These are phyloP conservation scores for Dolichomitus sp. DNA, from an alignment of 2,888 invertebrate species.

Conservation along the genomic window DNA sequence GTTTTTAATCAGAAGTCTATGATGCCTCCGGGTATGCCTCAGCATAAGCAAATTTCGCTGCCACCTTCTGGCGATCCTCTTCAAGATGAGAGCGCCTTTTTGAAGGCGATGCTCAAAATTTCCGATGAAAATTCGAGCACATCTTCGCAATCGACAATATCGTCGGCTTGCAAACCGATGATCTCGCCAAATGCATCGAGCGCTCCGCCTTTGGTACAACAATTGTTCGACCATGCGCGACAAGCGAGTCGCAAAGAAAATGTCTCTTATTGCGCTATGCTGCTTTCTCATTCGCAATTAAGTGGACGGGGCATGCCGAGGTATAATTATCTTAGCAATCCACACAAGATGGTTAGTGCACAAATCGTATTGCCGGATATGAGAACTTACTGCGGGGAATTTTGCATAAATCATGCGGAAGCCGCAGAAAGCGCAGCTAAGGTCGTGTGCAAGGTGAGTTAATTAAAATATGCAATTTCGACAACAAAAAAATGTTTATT, in stretches of 20 bases:
- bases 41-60: slow-evolving; percentile 36
- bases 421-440: slow-evolving; percentile 87
- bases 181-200: slow-evolving; percentile 73
- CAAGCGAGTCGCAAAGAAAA: slow-evolving; percentile 74
- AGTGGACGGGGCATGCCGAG: slow-evolving; percentile 86
- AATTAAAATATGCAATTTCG: too few species aligned
- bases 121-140: slow-evolving; percentile 76
- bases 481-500: too few species aligned
- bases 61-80: slow-evolving; percentile 52
- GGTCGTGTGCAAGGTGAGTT: slow-evolving; percentile 79
- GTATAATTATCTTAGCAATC: slow-evolving; percentile 85
- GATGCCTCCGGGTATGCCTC: slow-evolving; percentile 47
- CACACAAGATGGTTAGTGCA: slow-evolving; percentile 82
- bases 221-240: slow-evolving; percentile 83
- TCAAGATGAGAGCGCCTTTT: slow-evolving; percentile 83
- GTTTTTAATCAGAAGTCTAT: slow-evolving; percentile 57
- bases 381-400: slow-evolving; percentile 86
- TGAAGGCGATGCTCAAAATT: slow-evolving; percentile 84
- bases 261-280: slow-evolving; percentile 80
- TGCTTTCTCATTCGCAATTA: slow-evolving; percentile 86
- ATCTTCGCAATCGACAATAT: slow-evolving; percentile 59
- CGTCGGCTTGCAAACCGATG: slow-evolving; percentile 65
- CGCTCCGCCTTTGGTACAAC: slow-evolving; percentile 83
- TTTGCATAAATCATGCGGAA: slow-evolving; percentile 85
- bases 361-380: slow-evolving; percentile 87